phyloP scores from a whole-genome alignment of 2,797 vertebrate species.

The Ctenochaetus hawaiiensis region DNA sequence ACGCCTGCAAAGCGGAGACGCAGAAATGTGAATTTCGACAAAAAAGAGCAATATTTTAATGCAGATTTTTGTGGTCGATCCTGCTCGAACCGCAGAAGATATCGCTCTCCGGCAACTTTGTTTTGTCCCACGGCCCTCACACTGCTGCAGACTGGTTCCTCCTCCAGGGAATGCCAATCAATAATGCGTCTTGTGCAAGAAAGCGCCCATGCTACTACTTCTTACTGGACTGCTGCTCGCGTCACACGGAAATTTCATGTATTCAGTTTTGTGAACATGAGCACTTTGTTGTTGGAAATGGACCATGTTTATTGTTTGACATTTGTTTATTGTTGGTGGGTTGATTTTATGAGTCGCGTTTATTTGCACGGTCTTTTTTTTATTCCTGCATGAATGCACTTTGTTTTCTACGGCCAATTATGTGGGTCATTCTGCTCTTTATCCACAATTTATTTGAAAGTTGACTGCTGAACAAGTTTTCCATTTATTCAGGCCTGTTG shows the following conservation, averaged over 20 bases:
- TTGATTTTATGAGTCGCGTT: slow-evolving; percentile 45
- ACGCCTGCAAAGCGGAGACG: slow-evolving; percentile 62
- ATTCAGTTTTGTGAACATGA: slow-evolving; percentile 66
- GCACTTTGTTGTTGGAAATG: slow-evolving; percentile 58
- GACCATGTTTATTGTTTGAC: slow-evolving; percentile 68
- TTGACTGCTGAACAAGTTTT: slow-evolving; percentile 9
- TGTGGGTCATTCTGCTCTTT: slow-evolving; percentile 32
- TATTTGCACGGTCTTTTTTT: slow-evolving; percentile 20
- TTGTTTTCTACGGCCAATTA: slow-evolving; percentile 38
- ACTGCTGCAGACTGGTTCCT: slow-evolving; percentile 73
- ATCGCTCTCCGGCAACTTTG: slow-evolving; percentile 59
- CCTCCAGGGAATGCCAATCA: slow-evolving; percentile 86
- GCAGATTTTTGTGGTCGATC: slow-evolving; percentile 46
- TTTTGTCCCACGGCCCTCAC: slow-evolving; percentile 61
- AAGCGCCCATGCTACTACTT: slow-evolving; percentile 66
- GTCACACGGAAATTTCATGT: slow-evolving; percentile 78
- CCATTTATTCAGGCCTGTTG: slow-evolving; percentile 36
- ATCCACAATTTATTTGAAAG: slow-evolving; percentile 33
- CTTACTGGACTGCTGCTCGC: slow-evolving; percentile 77
- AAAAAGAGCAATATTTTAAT: slow-evolving; percentile 74
- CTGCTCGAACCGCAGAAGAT: slow-evolving; percentile 55
- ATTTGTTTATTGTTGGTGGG: slow-evolving; percentile 61
- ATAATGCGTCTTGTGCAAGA: slow-evolving; percentile 80
- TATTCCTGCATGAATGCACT: slow-evolving; percentile 42
- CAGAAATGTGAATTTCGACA: slow-evolving; percentile 76